These are phyloP conservation scores for Cosmia pyralina DNA, from an alignment of 2,888 invertebrate genomes.

Conservation along the genomic window DNA sequence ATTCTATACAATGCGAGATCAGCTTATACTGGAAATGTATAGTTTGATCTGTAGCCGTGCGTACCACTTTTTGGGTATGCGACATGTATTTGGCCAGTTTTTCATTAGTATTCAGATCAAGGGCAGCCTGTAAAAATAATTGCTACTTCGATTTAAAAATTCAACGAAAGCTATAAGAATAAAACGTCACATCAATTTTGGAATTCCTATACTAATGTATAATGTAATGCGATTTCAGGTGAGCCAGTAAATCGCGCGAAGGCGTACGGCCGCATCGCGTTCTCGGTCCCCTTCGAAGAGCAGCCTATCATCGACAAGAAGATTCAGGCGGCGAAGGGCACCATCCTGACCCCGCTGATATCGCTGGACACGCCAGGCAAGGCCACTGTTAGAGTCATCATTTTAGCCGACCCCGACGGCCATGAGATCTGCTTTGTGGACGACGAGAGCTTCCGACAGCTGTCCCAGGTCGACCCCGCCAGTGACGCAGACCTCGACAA, in stretches of 20 bases:
- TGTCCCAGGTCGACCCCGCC: slow-evolving; percentile 96
- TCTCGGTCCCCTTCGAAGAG: slow-evolving; percentile 95
- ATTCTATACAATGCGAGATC: too few species aligned
- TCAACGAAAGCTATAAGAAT: neutral
- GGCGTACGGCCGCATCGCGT: slow-evolving; percentile 98
- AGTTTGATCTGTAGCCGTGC: too few species aligned
- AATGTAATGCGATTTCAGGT: slow-evolving; percentile 79
- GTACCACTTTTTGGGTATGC: neutral
- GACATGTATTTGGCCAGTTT: neutral
- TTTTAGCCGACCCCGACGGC: slow-evolving; percentile 98
- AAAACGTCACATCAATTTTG: neutral
- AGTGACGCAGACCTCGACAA: slow-evolving; percentile 95
- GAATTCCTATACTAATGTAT: neutral
- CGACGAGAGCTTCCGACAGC: slow-evolving; percentile 97
- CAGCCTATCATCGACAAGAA: slow-evolving; percentile 94
- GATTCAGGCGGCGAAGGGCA: slow-evolving; percentile 92
- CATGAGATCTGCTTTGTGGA: slow-evolving; percentile 99
- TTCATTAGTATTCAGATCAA: neutral
- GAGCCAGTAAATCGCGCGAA: slow-evolving; percentile 94
- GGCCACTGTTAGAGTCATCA: slow-evolving; percentile 98
- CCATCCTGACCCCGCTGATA: slow-evolving; percentile 96
- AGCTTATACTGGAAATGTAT: too few species aligned
- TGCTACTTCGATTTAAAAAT: neutral
- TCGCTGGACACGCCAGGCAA: slow-evolving; percentile 99
- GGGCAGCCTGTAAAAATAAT: too few species aligned